These are phyloP conservation scores for Scolopax bukidnonensis DNA, from an alignment of 2,797 vertebrate genomes.

Conservation along the genomic window DNA sequence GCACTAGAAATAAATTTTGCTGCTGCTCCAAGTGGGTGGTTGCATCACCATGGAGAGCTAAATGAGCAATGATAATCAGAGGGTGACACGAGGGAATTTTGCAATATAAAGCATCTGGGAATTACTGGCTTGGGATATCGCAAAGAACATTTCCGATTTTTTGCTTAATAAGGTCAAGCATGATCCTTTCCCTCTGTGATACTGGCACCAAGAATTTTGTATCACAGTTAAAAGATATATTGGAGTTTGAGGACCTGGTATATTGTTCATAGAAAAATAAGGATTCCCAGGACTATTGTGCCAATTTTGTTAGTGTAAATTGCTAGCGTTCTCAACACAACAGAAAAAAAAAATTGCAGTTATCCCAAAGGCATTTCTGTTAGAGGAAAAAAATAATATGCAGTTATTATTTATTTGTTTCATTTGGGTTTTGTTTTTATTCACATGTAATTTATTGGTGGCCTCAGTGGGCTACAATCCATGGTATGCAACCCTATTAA, in stretches of 20 bases:
- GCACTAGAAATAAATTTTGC: not conserved
- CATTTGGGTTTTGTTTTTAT: not conserved
- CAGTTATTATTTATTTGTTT: constrained; percentile 20
- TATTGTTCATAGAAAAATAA: not conserved
- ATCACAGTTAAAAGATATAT: not conserved
- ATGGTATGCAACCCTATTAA: constrained; percentile 20
- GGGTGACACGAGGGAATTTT: constrained; percentile 6
- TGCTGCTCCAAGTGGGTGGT: not conserved
- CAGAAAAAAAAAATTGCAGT: not conserved
- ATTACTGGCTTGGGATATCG: not conserved
- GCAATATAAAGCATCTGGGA: not conserved
- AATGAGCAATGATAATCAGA: not conserved
- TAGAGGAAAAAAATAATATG: not conserved
- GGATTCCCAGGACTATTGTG: not conserved
- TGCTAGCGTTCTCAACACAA: not conserved
- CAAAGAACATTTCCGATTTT: not conserved
- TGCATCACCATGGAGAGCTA: not conserved
- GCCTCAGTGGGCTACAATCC: constrained; percentile 30
- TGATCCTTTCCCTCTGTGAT: not conserved
- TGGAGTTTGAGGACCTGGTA: not conserved
- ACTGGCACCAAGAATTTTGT: not conserved
- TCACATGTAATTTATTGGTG: constrained; percentile 39
- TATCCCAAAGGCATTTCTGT: not conserved
- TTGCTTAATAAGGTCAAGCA: constrained; percentile 8
- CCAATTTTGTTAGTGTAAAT: not conserved